These are phyloP conservation scores for Paramormyrops kingsleyae DNA, from an alignment of 2,113 vertebrate genomes.

Conservation along the genomic window DNA sequence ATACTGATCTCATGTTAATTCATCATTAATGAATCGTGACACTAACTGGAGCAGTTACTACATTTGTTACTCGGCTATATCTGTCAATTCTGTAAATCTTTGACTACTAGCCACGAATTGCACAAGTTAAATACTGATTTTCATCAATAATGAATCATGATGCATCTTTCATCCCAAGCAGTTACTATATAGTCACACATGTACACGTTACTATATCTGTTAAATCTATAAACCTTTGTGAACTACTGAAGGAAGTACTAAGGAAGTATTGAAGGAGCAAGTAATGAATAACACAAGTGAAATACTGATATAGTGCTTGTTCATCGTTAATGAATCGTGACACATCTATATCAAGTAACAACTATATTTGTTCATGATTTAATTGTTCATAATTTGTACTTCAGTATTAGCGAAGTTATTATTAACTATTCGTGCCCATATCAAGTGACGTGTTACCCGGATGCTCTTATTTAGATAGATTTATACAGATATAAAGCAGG, in stretches of 20 bases:
- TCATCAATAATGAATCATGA: background rate
- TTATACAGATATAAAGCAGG: background rate
- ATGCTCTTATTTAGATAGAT: background rate
- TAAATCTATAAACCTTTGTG: background rate
- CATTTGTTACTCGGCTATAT: too few relatives aligned
- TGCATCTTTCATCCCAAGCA: background rate
- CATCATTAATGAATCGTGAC: background rate
- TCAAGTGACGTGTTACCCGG: background rate
- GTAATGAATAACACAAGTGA: background rate
- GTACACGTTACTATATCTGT: background rate
- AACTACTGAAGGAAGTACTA: background rate
- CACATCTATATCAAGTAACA: background rate
- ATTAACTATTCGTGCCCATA: background rate
- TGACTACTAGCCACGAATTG: too few relatives aligned
- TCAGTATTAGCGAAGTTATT: background rate
- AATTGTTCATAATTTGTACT: background rate
- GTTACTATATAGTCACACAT: background rate
- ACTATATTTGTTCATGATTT: background rate
- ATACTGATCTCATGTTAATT: background rate
- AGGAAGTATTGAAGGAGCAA: background rate
- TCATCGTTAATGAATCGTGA: background rate
- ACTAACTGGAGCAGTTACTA: too few relatives aligned
- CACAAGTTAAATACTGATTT: background rate
- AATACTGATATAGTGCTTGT: background rate
- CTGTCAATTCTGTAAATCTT: too few relatives aligned